These are phyloP conservation scores for Zygothrica quintamaculata DNA, from an alignment of 2,888 invertebrate species.

Conservation along the genomic window DNA sequence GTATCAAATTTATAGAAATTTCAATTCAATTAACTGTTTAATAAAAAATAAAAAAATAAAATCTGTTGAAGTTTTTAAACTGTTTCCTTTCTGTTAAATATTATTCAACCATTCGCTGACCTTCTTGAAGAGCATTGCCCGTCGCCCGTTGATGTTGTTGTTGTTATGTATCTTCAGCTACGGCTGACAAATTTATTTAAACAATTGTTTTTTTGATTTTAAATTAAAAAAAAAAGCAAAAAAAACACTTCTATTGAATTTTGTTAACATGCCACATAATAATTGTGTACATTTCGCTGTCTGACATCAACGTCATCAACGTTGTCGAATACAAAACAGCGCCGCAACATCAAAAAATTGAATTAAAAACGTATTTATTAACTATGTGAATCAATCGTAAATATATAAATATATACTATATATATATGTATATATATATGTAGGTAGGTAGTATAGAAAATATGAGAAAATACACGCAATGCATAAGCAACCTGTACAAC, in stretches of 20 bases:
- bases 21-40: constrained; percentile 16
- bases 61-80: constrained; percentile 14
- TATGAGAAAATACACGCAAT: constrained; percentile 62
- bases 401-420: constrained; percentile 2
- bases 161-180: constrained; percentile 45
- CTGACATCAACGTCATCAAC: constrained; percentile 49
- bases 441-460: constrained; percentile 33
- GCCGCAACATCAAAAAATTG: constrained; percentile 49
- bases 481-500: constrained; percentile 52
- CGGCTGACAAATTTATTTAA: constrained; percentile 57
- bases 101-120: constrained; percentile 38
- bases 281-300: constrained; percentile 45
- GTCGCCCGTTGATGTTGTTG: constrained; percentile 17
- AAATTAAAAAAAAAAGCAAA: too few species aligned
- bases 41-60: too few species aligned
- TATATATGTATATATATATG: background rate
- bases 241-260: constrained; percentile 54
- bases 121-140: constrained; percentile 65
- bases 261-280: constrained; percentile 54
- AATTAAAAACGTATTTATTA: constrained; percentile 52
- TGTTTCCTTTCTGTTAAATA: constrained; percentile 9
- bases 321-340: constrained; percentile 49
- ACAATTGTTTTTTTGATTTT: constrained; percentile 55
- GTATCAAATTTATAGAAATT: constrained; percentile 17
- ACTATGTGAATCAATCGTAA: constrained; percentile 6